Evolutionary conservation across 2,113 vertebrate genomes (phyloP), one percentile per base, ranked within the genome.

Genomic region (Tenebrosternarchus preto): DNA sequence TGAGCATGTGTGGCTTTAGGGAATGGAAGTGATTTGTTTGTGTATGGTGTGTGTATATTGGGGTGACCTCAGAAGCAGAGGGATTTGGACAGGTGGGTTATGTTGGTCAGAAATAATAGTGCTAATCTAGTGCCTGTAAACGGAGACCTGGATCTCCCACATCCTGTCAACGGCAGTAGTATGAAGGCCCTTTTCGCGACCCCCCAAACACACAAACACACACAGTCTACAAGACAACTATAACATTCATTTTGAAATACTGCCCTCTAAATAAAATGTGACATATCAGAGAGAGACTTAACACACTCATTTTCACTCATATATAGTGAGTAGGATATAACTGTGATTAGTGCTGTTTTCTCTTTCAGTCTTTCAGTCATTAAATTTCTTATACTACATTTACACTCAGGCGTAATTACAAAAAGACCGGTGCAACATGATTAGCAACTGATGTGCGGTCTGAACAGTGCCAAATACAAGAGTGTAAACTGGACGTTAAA

Each of bases 121-220:
- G 84, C 66, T 87, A 87, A 87, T 87, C 84, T 87, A 83, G 75
- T 59, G 67, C 36, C 80, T 86, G 73, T 77, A 80, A 88, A 85
- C 76, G 78, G 81, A 84, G 76, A 80, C 75, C 80, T 59, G 74
- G 60, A 43, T 74, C 67, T 73, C 64, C 78, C 29, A 25, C n/a
- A 27, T 84, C 59, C 73, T 83, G 64, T 82, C 80, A 78, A 64
- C 80, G 75, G 69, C 82, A 85, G 77, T 78, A 9, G 19, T 27
- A 27, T n/a, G 22, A 78, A 16, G 25, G 3, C 25, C 24, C 55
- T 31, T 29, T 12, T 19, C n/a, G 20, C 36, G 24, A 19, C 29
- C 27, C 59, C 67, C 64, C 43, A 69, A 8, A 24, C 71, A 60
- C 8, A 33, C 24, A 69, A 17, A 66, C 25, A 79, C 29, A 46